Base-by-base conservation (phyloP, 2,888 invertebrate species). In the Andrena hattorfiana region DNA sequence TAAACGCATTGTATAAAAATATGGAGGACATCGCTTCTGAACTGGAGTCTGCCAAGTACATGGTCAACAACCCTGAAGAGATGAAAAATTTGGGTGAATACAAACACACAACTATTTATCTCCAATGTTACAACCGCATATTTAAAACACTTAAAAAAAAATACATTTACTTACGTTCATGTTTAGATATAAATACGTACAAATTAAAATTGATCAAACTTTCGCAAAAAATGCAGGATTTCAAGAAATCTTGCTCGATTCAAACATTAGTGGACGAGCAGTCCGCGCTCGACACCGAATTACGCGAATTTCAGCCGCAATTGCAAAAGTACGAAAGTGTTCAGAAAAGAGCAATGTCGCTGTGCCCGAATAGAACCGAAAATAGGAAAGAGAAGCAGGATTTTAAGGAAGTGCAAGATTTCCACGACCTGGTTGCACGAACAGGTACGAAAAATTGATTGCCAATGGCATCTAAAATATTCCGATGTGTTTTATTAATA, bases 201-300 rank as follows among this genome's bases (percentile, higher is more conserved):
- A 92, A 90, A 83, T 77, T 56, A 28, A 91, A 87, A 56, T 84
- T 94, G n/a, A 79, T 90, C 32, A 86, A 78, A 35, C 79, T 94
- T 2, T 92, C 91, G 77, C 88, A 88, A 54, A 90, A 89, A 77
- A 91, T 94, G 69, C 89, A 92, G 42, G 87, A 91, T 30, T 91
- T 92, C 51, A 90, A 93, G 35, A 85, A 87, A 10, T 77, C 85
- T 35, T 85, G 83, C 7, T 70, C 85, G 30, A 59, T 90, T 3
- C 85, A 89, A 26, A 69, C 54, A n/a, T 75, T 94, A 23, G 68
- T 35, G 2, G 89, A 86, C 49, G 91, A 93, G 48, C 89, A 91
- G 75, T 86, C 63, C 5, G 78, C 71, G 67, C 56, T 94, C 16
- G 91, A 92, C 2, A 67, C 80, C 3, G 91, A 92, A 51, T 73